These are phyloP conservation scores for Crematogaster levior DNA, from an alignment of 2,888 invertebrate genomes.

Conservation along the genomic window DNA sequence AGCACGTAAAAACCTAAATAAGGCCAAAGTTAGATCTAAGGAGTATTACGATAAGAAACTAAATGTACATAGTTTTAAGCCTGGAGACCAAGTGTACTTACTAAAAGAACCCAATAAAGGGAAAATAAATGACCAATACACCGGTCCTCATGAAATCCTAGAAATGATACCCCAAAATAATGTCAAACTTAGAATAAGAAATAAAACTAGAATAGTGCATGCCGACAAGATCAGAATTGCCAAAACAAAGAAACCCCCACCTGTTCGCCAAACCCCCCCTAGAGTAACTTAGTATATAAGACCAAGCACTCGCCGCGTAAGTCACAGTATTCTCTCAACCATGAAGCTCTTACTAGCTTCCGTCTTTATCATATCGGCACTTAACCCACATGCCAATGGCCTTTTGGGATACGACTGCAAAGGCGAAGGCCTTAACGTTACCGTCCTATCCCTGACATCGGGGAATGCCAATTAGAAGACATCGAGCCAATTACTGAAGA, in stretches of 20 bases:
- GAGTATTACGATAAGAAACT: neutral
- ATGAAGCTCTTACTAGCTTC: too few relatives aligned
- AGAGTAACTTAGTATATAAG: too few relatives aligned
- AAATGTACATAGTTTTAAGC: neutral
- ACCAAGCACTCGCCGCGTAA: too few relatives aligned
- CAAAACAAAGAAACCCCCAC: too few relatives aligned
- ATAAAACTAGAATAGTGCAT: neutral
- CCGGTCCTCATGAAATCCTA: neutral
- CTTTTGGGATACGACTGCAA: too few relatives aligned
- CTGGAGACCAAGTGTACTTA: accelerated
- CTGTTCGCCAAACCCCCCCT: too few relatives aligned
- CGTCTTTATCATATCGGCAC: too few relatives aligned
- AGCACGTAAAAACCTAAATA: neutral
- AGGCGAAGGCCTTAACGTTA: too few relatives aligned
- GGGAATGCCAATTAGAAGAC: neutral
- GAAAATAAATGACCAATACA: neutral
- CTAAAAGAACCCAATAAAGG: neutral
- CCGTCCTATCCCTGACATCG: too few relatives aligned
- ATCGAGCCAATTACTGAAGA: neutral
- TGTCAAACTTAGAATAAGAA: neutral
- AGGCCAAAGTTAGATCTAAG: neutral
- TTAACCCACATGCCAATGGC: too few relatives aligned
- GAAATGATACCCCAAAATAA: neutral
- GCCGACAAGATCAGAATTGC: neutral
- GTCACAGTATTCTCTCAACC: too few relatives aligned